Conservation (phyloP, 1,140 invertebrate species). For the Palaemon carinicauda region DNA sequence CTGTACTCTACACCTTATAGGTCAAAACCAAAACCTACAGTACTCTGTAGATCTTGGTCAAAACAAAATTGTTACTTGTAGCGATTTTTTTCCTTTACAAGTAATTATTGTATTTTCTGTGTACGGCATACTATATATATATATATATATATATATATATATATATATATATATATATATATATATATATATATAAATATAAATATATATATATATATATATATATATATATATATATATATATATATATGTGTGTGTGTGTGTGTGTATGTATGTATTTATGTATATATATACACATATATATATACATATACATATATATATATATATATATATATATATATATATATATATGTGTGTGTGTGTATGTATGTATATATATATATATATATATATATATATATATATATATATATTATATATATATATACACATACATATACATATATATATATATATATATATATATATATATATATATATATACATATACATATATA, state of each 20-base stretch:
- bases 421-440: not conserved
- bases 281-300: conserved; percentile 4
- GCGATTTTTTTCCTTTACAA: too few relatives aligned
- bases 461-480: not conserved
- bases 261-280: not conserved
- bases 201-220: too few relatives aligned
- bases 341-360: not conserved
- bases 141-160: not conserved
- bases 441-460: not conserved
- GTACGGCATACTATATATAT: not conserved
- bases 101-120: too few relatives aligned
- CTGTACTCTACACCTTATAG: too few relatives aligned
- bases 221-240: too few relatives aligned
- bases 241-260: not conserved
- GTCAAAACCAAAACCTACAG: too few relatives aligned
- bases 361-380: not conserved
- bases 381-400: too few relatives aligned
- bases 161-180: not conserved
- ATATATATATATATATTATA: not conserved
- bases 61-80: too few relatives aligned
- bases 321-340: not conserved
- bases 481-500: not conserved
- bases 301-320: not conserved
- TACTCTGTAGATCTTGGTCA: too few relatives aligned
- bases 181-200: not conserved